Percentiles rank a stretch among this genome's conserved stretches.
These are phyloP conservation scores for Carassius auratus DNA, from an alignment of 2,113 vertebrate species.

Conservation along the genomic window DNA sequence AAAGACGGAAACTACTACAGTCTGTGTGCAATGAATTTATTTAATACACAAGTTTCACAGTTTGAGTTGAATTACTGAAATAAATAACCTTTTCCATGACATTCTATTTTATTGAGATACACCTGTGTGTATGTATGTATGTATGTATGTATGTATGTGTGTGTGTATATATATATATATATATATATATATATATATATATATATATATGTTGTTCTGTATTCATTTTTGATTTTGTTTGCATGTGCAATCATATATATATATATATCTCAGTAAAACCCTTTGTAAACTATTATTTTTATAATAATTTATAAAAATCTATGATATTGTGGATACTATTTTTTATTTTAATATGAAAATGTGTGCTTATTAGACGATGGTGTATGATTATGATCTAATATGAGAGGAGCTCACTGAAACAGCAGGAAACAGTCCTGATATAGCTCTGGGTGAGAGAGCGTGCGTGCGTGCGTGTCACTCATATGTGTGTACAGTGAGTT, in stretches of 20 bases:
- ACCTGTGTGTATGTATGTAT: too few species aligned
- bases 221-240: too few species aligned
- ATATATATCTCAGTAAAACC: neutral
- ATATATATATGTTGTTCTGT: too few species aligned
- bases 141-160: too few species aligned
- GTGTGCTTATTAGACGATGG: neutral
- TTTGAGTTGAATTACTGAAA: too few species aligned
- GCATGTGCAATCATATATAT: neutral
- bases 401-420: neutral
- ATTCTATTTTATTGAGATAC: too few species aligned
- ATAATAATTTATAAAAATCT: neutral
- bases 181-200: too few species aligned
- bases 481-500: constrained; percentile 51
- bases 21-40: too few species aligned
- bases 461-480: neutral
- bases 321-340: neutral
- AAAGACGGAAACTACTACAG: too few species aligned
- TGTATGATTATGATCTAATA: neutral
- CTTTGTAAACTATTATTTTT: neutral
- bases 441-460: neutral
- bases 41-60: too few species aligned
- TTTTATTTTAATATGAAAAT: neutral
- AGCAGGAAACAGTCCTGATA: constrained; percentile 16
- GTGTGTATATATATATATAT: too few species aligned
- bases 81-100: too few species aligned